Percentiles rank a stretch among this genome's conserved stretches.
These are phyloP conservation scores for Phymorhynchus buccinoides DNA, from an alignment of 1,140 invertebrate genomes.

Conservation along the genomic window DNA sequence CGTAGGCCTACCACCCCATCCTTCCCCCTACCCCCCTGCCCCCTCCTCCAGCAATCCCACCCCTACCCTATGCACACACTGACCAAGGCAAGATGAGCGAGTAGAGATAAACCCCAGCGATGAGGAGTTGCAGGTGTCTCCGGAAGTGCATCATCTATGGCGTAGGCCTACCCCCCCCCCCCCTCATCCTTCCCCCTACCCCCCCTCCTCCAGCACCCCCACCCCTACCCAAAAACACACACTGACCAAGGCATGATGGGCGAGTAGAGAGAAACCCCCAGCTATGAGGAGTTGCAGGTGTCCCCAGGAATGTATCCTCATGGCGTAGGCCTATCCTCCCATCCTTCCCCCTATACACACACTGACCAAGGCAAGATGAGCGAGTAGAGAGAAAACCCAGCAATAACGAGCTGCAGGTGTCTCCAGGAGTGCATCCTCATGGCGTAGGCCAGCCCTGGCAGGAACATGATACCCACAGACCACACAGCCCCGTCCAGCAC, in stretches of 20 bases:
- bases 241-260: too few relatives aligned
- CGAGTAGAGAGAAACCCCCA: background rate
- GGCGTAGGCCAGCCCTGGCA: slow-evolving; percentile 43
- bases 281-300: too few relatives aligned
- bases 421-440: slow-evolving; percentile 45
- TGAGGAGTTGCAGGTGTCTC: slow-evolving; percentile 49
- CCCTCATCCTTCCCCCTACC: too few relatives aligned
- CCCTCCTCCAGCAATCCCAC: too few relatives aligned
- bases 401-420: slow-evolving; percentile 45
- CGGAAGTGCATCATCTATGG: slow-evolving; percentile 41
- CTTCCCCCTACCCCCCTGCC: background rate
- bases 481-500: slow-evolving; percentile 36
- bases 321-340: background rate
- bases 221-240: too few relatives aligned
- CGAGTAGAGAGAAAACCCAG: slow-evolving; percentile 1
- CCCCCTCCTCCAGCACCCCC: too few relatives aligned
- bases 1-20: background rate
- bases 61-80: too few relatives aligned
- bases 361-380: slow-evolving; percentile 47
- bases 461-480: slow-evolving; percentile 22
- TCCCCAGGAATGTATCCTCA: too few relatives aligned
- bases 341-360: too few relatives aligned
- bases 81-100: too few relatives aligned
- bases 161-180: slow-evolving; percentile 31
- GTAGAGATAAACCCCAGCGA: background rate